Evolutionary conservation across 1,140 invertebrate genomes (phyloP), one percentile per base, ranked within the genome.

Genomic region (Ceratitis capitata): DNA sequence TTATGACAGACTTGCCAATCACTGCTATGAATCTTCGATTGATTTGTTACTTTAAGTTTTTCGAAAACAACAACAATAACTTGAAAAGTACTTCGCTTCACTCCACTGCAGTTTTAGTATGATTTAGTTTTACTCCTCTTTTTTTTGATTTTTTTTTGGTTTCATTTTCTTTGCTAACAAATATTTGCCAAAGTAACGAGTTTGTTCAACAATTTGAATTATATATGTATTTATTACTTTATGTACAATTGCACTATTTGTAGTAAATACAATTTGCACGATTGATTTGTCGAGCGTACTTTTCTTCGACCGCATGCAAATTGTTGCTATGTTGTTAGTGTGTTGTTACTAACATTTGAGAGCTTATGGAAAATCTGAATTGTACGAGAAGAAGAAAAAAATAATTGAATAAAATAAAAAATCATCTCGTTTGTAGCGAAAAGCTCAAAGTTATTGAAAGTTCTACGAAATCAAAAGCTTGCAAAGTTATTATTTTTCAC

Each of bases 251-350:
- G 69, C 45, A 47, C 32, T 78, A 78, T 78, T 45, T 78, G 19
- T n/a, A 7, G 69, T 45, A 78, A 78, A 78, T 78, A 78, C 39
- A 78, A 78, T 78, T 78, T 78, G 39, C 39, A 47, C n/a, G 39
- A 78, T 78, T 78, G 69, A 78, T 78, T 45, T 78, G n/a, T 47
- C 19, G 9, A 26, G 19, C 51, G 39, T 14, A 78, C 12, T 61
- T 61, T 6, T 78, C 32, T 26, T 64, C 19, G 19, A 45, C n/a
- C 10, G 32, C 39, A 69, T 23, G 32, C 69, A 45, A 78, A 78
- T n/a, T 56, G n/a, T 26, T 10, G 12, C 69, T 5, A n/a, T n/a
- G n/a, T n/a, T n/a, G n/a, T n/a, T n/a, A n/a, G n/a, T n/a, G n/a
- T n/a, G n/a, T n/a, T n/a, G n/a, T n/a, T n/a, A 3, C 23, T 45